Evolutionary conservation across 2,113 vertebrate species (phyloP), one percentile per base, ranked within the genome.

Genomic region (Pseudonaja textilis): DNA sequence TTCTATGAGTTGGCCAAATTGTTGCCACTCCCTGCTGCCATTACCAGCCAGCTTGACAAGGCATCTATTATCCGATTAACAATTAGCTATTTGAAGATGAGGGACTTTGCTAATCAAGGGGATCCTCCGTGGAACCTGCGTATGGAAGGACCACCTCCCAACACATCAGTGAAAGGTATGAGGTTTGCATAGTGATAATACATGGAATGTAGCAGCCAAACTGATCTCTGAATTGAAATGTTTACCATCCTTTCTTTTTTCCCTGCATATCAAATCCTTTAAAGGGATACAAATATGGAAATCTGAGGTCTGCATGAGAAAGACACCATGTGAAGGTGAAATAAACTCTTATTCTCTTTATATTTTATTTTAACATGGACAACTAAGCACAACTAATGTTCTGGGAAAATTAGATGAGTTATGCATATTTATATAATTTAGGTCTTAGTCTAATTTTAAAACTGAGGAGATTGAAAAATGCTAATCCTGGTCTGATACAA

Each of bases 51-150:
- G 96, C 98, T 99, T 95, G 99, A 99, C 98, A 99, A 99, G 97
- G 99, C 99, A 25, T 99, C 99, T 97, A 99, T 99, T 97, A 99
- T 99, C 95, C 98, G 99, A 93, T 99, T 99, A 96, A 99, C 99
- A 97, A 99, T 99, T 98, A 99, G 99, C 97, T 99, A 99, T 97
- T 98, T 99, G 97, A 99, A 99, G 98, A 99, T 99, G 99, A 98
- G 99, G 95, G 99, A 99, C 98, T 99, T 99, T 95, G 98, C 99
- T 97, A 99, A 99, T 97, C 99, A 99, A 96, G 99, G 99, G 0
- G 99, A 99, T 97, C 99, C 99, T 90, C 99, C 99, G 0, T 99
- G 99, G 99, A 99, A 99, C 98, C 97, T 99, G 97, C 98, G 99
- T 94, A 98, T 99, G 95, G 99, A 99, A 98, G 99, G 98, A 91